These are phyloP conservation scores for Lateolabrax maculatus DNA, from an alignment of 2,797 vertebrate genomes.

Conservation along the genomic window DNA sequence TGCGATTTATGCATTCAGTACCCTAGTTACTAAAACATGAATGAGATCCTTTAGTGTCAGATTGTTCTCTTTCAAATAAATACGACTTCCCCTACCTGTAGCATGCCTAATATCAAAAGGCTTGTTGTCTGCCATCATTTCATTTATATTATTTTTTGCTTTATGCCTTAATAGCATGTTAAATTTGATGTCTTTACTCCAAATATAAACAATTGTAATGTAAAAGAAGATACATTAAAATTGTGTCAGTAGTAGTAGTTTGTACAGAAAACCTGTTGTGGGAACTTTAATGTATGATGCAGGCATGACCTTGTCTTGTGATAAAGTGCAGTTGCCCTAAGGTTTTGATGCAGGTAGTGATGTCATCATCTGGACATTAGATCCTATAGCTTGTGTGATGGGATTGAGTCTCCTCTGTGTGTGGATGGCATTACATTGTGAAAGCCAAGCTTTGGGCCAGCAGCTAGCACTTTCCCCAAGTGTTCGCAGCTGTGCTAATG, in stretches of 20 bases:
- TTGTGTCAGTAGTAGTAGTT: neutral
- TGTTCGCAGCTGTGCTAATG: conserved; percentile 32
- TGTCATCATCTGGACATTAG: conserved; percentile 47
- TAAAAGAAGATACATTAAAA: neutral
- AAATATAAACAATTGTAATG: neutral
- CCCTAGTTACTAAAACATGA: neutral
- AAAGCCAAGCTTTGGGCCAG: conserved; percentile 49
- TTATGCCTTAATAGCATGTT: neutral
- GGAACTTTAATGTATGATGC: neutral
- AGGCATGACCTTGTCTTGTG: neutral
- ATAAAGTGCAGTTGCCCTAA: conserved; percentile 25
- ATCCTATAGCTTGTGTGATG: conserved; percentile 32
- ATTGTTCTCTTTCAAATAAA: neutral
- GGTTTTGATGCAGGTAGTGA: conserved; percentile 61
- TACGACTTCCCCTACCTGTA: neutral
- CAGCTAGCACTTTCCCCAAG: conserved; percentile 35
- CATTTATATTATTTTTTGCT: rapidly evolving
- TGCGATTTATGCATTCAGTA: neutral
- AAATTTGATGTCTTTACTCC: neutral
- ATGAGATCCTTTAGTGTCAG: neutral
- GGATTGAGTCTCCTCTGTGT: conserved; percentile 12
- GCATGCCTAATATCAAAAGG: neutral
- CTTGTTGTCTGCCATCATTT: neutral
- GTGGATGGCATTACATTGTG: conserved; percentile 48
- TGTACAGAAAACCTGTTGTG: neutral